phyloP scores from a whole-genome alignment of 1,140 invertebrate species.

The Camponotus floridanus region DNA sequence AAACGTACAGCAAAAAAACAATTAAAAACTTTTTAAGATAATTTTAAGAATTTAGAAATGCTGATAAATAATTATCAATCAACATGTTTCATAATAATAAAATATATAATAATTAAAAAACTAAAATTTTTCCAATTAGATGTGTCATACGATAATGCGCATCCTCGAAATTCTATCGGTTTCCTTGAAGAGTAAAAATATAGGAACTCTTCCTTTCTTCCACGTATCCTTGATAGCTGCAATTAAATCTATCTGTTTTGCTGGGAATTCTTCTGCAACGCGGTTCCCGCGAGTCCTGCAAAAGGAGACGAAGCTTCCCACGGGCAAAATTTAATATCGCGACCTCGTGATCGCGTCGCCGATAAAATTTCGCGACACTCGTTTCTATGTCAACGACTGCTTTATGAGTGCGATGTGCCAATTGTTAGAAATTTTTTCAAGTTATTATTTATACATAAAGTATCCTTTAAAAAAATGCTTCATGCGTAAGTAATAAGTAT shows the following conservation, averaged over 20 bases:
- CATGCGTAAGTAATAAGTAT: neutral
- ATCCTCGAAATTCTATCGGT: neutral
- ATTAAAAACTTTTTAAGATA: neutral
- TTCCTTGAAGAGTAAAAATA: neutral
- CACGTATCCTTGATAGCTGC: slow-evolving; percentile 19
- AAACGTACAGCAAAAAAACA: neutral
- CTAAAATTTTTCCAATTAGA: neutral
- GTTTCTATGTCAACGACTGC: slow-evolving; percentile 17
- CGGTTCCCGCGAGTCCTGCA: slow-evolving; percentile 68
- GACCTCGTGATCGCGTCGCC: slow-evolving; percentile 33
- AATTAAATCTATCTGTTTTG: slow-evolving; percentile 68
- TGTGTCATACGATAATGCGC: neutral
- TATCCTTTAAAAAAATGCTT: neutral
- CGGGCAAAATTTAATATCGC: slow-evolving; percentile 37
- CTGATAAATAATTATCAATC: neutral
- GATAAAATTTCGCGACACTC: slow-evolving; percentile 48
- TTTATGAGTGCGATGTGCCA: neutral
- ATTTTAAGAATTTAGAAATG: neutral
- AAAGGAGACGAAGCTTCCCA: slow-evolving; percentile 60
- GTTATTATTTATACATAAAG: neutral
- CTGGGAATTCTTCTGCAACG: slow-evolving; percentile 65
- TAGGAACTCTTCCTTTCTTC: neutral
- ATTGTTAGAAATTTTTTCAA: neutral
- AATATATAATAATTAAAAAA: neutral
- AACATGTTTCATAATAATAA: neutral